These are phyloP conservation scores for Sitobion miscanthi DNA, from an alignment of 1,140 invertebrate genomes.

Conservation along the genomic window DNA sequence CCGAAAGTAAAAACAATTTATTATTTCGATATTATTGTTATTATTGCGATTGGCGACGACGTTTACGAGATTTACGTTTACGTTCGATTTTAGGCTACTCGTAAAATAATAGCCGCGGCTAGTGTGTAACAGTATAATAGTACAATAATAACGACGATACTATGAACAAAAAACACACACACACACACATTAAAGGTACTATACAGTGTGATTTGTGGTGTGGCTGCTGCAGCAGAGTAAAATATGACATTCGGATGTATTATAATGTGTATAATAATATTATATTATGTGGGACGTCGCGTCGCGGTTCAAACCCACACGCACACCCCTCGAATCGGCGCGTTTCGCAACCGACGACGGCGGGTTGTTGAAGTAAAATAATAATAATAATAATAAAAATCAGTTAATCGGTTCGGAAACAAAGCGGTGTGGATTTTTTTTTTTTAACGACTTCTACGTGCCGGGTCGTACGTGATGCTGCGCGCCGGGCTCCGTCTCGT, in stretches of 20 bases:
- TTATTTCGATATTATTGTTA: too few relatives aligned
- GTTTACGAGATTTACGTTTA: too few relatives aligned
- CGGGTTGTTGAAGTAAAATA: background rate
- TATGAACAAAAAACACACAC: background rate
- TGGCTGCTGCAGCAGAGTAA: background rate
- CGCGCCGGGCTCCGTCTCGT: background rate
- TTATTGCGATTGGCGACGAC: too few relatives aligned
- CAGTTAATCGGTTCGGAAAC: slow-evolving; percentile 40
- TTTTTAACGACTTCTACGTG: slow-evolving; percentile 45
- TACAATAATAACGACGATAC: background rate
- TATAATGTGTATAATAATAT: background rate
- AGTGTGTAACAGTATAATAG: background rate
- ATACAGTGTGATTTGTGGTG: background rate
- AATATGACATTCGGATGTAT: background rate
- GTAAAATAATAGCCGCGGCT: background rate
- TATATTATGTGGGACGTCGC: slow-evolving; percentile 7
- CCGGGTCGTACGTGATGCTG: slow-evolving; percentile 8
- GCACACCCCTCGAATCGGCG: background rate
- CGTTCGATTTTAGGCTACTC: background rate
- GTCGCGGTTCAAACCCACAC: background rate
- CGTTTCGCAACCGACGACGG: background rate
- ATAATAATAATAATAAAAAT: slow-evolving; percentile 1
- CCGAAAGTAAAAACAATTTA: too few relatives aligned
- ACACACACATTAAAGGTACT: too few relatives aligned
- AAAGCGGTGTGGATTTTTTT: slow-evolving; percentile 33